Evolutionary conservation across 2,113 vertebrate genomes (phyloP), one percentile per base, ranked within the genome.

Genomic region (Megaleporinus macrocephalus): DNA sequence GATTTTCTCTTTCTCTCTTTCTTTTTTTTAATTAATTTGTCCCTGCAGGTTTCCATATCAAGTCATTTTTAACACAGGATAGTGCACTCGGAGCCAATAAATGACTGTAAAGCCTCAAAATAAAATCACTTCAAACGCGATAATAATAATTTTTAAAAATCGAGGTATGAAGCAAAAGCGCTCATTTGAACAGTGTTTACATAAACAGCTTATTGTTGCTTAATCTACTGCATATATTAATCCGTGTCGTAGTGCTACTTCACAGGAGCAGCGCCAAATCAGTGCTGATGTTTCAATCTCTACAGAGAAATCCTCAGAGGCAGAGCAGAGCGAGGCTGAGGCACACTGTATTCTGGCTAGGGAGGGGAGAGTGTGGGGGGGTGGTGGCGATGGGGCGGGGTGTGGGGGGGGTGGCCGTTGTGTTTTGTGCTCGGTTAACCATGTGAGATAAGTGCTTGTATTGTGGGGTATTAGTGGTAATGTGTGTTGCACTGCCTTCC

Each of bases 1-100:
- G 88, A 90, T 88, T 94, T 57, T 83, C 81, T 83, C 81, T 71
- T 30, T 44, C 66, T 68, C 6, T 68, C 16, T 68, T 3, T 68
- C 5, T 66, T 89, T 90, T 92, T 93, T 94, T 93, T 93, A 92
- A 94, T 94, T 93, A 94, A 94, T 94, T 90, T 90, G 90, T 94
- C 93, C 92, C 93, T 90, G 88, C 93, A 94, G 93, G 92, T 94
- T 95, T 95, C 91, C 85, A 79, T 88, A 94, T 91, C 90, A 92
- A 92, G 93, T 93, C 89, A 88, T 89, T 89, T 92, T 92, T 90
- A 92, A 92, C 90, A 90, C 83, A 82, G 84, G 84, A 90, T 81
- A 41, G n/a, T 86, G 90, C 91, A 91, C 91, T 95, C 91, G 92
- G 91, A 92, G 91, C 89, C 85, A 92, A 90, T 91, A 91, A 92